Conservation (phyloP, 1,140 invertebrate species). For the Eupristina koningsbergeri region DNA sequence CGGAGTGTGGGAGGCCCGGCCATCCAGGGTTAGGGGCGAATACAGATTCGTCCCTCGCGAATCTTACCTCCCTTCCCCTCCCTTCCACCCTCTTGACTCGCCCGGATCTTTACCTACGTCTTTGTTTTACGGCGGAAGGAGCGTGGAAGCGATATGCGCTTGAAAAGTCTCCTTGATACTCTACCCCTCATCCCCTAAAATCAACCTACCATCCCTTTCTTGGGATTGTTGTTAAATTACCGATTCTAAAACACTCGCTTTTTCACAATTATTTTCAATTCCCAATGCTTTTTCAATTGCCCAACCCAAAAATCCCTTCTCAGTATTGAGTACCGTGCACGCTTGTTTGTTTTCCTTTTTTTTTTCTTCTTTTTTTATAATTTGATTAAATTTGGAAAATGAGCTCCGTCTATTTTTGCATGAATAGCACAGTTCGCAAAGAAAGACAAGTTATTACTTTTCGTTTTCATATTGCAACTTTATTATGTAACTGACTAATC, state of each 20-base stretch:
- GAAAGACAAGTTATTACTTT: too few species aligned
- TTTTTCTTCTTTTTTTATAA: too few species aligned
- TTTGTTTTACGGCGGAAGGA: neutral
- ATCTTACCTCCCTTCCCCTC: conserved; percentile 21
- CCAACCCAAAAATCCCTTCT: neutral
- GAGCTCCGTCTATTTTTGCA: too few species aligned
- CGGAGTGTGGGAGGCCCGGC: conserved; percentile 28
- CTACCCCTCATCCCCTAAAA: too few species aligned
- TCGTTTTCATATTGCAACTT: too few species aligned
- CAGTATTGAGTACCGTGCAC: too few species aligned
- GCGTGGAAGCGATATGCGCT: neutral
- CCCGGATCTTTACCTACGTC: neutral
- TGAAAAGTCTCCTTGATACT: neutral
- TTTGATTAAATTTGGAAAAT: neutral
- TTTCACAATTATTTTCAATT: neutral
- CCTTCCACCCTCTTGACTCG: neutral
- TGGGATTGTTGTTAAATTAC: neutral
- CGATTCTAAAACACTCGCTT: neutral
- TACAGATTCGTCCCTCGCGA: conserved; percentile 42
- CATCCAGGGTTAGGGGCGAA: conserved; percentile 15
- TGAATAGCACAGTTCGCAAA: too few species aligned
- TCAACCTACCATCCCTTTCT: neutral
- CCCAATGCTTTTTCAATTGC: too few species aligned
- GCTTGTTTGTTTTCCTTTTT: neutral
- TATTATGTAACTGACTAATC: too few species aligned